Conservation (phyloP, 2,797 vertebrate genomes). For the Sparus aurata region DNA sequence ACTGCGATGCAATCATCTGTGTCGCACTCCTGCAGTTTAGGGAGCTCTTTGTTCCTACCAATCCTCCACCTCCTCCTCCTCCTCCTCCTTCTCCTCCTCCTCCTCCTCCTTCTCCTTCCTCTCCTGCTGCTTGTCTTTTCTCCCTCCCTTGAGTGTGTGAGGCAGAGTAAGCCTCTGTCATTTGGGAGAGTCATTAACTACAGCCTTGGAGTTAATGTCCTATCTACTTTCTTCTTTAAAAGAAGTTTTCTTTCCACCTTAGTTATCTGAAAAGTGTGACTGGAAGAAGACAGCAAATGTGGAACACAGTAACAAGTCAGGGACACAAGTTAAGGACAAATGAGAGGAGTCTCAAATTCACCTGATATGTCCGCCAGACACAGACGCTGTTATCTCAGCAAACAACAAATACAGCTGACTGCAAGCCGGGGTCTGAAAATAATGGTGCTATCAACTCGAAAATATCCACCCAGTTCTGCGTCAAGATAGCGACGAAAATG, state of each 20-base stretch:
- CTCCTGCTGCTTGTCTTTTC: conserved; percentile 43
- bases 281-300: conserved; percentile 36
- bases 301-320: conserved; percentile 16
- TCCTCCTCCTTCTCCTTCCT: not conserved
- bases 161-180: conserved; percentile 57
- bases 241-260: conserved; percentile 48
- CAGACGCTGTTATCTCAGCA: conserved; percentile 35
- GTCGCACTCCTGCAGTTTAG: conserved; percentile 49
- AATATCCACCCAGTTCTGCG: conserved; percentile 29
- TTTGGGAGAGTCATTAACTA: conserved; percentile 70
- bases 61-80: conserved; percentile 8
- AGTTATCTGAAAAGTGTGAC: conserved; percentile 33
- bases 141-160: conserved; percentile 48
- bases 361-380: conserved; percentile 26
- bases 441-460: conserved; percentile 40
- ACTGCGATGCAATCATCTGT: conserved; percentile 51
- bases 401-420: conserved; percentile 43
- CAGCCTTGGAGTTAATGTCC: conserved; percentile 58
- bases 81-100: not conserved
- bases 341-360: conserved; percentile 33
- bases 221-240: conserved; percentile 47
- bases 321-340: conserved; percentile 35
- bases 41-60: conserved; percentile 35
- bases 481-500: conserved; percentile 21
- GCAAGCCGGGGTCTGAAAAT: conserved; percentile 22